A percentile compares a stretch with the other conserved stretches of the same genome.
These are phyloP conservation scores for Thryonomys swinderianus DNA, from an alignment of 2,113 vertebrate genomes.

Conservation along the genomic window DNA sequence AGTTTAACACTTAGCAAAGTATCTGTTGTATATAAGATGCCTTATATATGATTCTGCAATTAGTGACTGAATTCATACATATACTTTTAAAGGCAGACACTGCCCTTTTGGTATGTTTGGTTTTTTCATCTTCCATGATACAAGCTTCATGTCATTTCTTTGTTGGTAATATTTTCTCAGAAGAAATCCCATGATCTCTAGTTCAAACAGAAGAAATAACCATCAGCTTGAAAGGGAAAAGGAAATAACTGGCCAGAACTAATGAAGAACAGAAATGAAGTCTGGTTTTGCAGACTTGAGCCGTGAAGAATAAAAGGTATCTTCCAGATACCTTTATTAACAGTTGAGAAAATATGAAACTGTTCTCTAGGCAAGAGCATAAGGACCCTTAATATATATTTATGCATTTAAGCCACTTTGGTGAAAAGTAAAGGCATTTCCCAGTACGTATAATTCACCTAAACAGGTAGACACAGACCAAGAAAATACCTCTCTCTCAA, in stretches of 20 bases:
- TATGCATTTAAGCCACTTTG: neutral
- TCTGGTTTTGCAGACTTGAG: neutral
- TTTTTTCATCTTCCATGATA: constrained; percentile 1
- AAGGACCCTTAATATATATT: neutral
- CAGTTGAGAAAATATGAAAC: constrained; percentile 49
- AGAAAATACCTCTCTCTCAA: constrained; percentile 37
- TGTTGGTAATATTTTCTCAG: neutral
- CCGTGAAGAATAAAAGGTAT: neutral
- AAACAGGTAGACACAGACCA: constrained; percentile 14
- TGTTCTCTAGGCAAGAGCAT: neutral
- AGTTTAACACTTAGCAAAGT: neutral
- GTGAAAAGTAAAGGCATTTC: neutral
- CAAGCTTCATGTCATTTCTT: constrained; percentile 46
- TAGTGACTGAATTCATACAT: constrained; percentile 21
- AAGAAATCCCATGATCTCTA: constrained; percentile 18
- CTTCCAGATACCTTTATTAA: constrained; percentile 54
- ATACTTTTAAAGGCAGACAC: neutral
- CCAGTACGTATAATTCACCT: neutral
- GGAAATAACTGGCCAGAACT: neutral
- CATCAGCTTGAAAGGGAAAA: constrained; percentile 38
- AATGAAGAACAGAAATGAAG: neutral
- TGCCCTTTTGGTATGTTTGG: neutral
- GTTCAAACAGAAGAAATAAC: constrained; percentile 34
- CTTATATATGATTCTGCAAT: too few species aligned
- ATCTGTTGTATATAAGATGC: neutral